phyloP scores from a whole-genome alignment of 2,113 vertebrate species.

The Paramormyrops kingsleyae region DNA sequence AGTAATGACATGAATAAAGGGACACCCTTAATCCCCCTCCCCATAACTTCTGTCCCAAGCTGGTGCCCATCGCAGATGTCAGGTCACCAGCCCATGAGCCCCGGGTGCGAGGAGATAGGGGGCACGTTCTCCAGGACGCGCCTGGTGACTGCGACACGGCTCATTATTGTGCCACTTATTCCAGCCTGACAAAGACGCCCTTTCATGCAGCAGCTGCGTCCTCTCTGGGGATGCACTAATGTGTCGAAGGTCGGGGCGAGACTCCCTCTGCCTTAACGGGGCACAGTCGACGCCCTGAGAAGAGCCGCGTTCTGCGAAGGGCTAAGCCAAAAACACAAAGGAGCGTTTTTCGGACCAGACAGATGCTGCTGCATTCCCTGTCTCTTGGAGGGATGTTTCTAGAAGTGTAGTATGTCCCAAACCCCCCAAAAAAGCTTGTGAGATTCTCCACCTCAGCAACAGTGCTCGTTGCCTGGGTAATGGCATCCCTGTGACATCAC shows the following conservation, averaged over 20 bases:
- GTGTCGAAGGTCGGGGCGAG: background rate
- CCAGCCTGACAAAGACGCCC: background rate
- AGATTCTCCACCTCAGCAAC: background rate
- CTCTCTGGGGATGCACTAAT: background rate
- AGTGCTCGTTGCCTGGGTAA: background rate
- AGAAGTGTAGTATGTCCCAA: background rate
- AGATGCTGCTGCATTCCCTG: background rate
- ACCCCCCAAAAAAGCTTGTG: background rate
- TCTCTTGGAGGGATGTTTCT: background rate
- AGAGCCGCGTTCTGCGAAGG: background rate
- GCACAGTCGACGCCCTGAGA: background rate
- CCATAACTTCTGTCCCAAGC: background rate
- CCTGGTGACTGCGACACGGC: background rate
- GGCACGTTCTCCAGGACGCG: background rate
- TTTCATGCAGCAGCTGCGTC: background rate
- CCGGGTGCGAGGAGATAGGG: background rate
- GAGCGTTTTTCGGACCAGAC: background rate
- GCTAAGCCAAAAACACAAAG: background rate
- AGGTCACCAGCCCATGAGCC: background rate
- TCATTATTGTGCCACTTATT: background rate
- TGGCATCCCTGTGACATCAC: background rate
- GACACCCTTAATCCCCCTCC: background rate
- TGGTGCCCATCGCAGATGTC: background rate
- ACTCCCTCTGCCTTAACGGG: background rate
- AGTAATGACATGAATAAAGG: background rate